A percentile compares a stretch with the other conserved stretches of the same genome.
Conservation (phyloP, 2,797 vertebrate species). For the Sternarchorhynchus goeldii region DNA sequence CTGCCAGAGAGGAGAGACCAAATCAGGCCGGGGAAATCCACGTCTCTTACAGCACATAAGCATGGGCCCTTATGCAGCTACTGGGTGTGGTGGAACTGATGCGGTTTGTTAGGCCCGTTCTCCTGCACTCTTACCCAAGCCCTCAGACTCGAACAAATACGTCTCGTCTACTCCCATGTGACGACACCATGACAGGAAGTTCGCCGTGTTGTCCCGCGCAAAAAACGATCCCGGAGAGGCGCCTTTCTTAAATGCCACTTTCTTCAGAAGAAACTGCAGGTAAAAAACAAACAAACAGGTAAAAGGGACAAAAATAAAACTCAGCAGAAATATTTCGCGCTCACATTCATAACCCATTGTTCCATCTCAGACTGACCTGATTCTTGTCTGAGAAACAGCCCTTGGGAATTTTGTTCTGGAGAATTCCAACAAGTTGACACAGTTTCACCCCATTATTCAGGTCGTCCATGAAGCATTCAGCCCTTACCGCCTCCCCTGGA, state of each 20-base stretch:
- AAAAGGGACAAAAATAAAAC: neutral
- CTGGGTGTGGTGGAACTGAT: neutral
- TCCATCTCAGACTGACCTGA: constrained; percentile 73
- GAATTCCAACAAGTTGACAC: constrained; percentile 83
- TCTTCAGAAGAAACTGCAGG: constrained; percentile 85
- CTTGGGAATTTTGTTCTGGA: constrained; percentile 83
- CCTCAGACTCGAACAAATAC: constrained; percentile 96
- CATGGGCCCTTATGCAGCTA: neutral
- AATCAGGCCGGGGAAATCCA: too few species aligned
- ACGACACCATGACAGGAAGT: constrained; percentile 96
- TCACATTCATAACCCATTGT: neutral
- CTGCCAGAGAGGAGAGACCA: too few species aligned
- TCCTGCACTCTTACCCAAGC: constrained; percentile 81
- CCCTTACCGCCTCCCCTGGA: constrained; percentile 82
- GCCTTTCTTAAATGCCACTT: constrained; percentile 87
- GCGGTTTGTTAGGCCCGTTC: too few species aligned
- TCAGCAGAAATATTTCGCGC: neutral
- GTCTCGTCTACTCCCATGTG: constrained; percentile 89
- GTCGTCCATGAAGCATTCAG: constrained; percentile 88
- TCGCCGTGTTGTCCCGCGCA: constrained; percentile 95
- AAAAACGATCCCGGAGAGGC: constrained; percentile 96
- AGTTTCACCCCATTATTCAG: constrained; percentile 92
- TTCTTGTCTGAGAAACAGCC: constrained; percentile 74
- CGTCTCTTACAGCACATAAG: neutral
- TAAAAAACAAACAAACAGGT: neutral